These are phyloP conservation scores for Cochlearius cochlearius DNA, from an alignment of 2,113 vertebrate genomes.

Conservation along the genomic window DNA sequence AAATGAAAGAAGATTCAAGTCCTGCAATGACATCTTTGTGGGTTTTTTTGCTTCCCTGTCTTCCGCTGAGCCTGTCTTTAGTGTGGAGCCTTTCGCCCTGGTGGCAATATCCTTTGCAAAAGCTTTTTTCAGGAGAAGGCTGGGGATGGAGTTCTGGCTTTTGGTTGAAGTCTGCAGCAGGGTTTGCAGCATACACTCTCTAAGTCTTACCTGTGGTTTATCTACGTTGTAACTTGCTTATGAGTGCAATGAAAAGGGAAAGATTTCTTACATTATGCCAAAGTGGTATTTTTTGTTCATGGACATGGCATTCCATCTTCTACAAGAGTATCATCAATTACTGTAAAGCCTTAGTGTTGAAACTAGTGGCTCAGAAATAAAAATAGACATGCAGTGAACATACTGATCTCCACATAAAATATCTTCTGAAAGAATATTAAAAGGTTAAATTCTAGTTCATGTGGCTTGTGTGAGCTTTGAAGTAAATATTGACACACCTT, in stretches of 20 bases:
- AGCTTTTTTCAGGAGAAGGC: not conserved
- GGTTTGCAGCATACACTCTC: not conserved
- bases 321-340: not conserved
- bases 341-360: not conserved
- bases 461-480: not conserved
- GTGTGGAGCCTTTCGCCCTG: not conserved
- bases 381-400: slow-evolving; percentile 14
- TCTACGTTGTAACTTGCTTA: not conserved
- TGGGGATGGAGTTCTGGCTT: not conserved
- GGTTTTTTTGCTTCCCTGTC: not conserved
- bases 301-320: not conserved
- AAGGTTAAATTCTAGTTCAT: not conserved
- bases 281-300: not conserved
- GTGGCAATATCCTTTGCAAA: not conserved
- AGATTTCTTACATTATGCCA: not conserved
- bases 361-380: not conserved
- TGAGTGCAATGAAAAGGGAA: not conserved
- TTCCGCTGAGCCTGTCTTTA: not conserved
- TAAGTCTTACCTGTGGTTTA: not conserved
- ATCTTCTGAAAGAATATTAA: slow-evolving; percentile 33
- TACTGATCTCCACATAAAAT: not conserved
- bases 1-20: not conserved
- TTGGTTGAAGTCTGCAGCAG: not conserved
- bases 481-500: not conserved
- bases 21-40: not conserved